These are phyloP conservation scores for Miniopterus natalensis DNA, from an alignment of 2,113 vertebrate genomes.

Conservation along the genomic window DNA sequence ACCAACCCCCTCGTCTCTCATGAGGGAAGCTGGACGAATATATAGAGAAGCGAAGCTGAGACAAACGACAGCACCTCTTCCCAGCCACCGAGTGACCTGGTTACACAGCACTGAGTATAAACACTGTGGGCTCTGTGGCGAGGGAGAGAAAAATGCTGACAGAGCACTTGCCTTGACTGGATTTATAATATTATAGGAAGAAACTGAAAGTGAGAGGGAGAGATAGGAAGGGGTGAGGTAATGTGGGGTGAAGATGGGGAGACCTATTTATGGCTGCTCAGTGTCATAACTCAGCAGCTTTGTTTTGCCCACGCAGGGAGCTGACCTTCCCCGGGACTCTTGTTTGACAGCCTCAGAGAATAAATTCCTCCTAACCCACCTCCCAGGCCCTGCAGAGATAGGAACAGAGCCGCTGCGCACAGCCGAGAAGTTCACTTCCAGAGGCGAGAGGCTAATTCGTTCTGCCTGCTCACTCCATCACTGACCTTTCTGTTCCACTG, in stretches of 20 bases:
- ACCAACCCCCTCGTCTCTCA: neutral
- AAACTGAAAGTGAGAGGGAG: neutral
- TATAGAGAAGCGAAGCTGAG: neutral
- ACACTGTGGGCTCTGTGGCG: neutral
- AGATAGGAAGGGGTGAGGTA: neutral
- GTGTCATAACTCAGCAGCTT: neutral
- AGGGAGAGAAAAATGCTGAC: slow-evolving; percentile 38
- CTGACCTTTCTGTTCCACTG: slow-evolving; percentile 37
- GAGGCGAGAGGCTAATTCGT: slow-evolving; percentile 33
- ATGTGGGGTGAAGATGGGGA: neutral
- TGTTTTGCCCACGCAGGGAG: neutral
- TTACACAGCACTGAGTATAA: neutral
- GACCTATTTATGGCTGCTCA: neutral
- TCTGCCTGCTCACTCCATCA: slow-evolving; percentile 34
- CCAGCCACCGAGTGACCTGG: neutral
- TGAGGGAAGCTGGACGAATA: neutral
- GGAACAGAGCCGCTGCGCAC: neutral
- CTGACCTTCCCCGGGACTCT: neutral
- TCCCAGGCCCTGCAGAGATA: neutral
- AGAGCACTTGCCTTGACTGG: neutral
- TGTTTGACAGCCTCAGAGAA: slow-evolving; percentile 34
- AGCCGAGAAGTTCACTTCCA: slow-evolving; percentile 35
- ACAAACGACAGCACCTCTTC: neutral
- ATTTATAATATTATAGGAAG: slow-evolving; percentile 43
- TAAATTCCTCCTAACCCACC: slow-evolving; percentile 1